phyloP scores from a whole-genome alignment of 2,113 vertebrate genomes.

The Misgurnus mizolepis region DNA sequence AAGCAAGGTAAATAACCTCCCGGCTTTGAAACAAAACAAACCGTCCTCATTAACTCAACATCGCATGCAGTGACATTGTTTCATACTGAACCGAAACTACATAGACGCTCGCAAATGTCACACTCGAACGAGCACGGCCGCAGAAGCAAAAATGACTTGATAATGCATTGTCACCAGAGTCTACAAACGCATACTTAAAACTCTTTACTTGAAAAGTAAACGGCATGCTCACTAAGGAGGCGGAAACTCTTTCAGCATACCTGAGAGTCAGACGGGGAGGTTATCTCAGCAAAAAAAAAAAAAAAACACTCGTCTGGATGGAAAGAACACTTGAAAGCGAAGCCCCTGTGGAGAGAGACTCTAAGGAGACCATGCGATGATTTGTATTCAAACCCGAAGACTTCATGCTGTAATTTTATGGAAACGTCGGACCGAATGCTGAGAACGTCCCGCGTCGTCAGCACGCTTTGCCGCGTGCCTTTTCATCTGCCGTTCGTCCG shows the following conservation, averaged over 20 bases:
- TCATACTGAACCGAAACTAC: slow-evolving; percentile 13
- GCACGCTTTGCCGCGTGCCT: slow-evolving; percentile 41
- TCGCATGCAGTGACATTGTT: slow-evolving; percentile 16
- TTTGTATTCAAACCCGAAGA: slow-evolving; percentile 50
- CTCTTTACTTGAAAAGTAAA: slow-evolving; percentile 30
- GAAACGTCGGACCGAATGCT: slow-evolving; percentile 42
- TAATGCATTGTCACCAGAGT: slow-evolving; percentile 33
- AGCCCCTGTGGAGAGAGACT: slow-evolving; percentile 43
- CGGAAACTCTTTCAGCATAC: slow-evolving; percentile 21
- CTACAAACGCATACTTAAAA: slow-evolving; percentile 31
- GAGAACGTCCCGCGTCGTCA: slow-evolving; percentile 37
- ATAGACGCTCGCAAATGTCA: slow-evolving; percentile 23
- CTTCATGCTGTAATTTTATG: slow-evolving; percentile 46
- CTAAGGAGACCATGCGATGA: slow-evolving; percentile 35
- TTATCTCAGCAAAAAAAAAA: slow-evolving; percentile 26
- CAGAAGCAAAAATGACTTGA: slow-evolving; percentile 27
- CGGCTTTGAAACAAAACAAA: slow-evolving; percentile 27
- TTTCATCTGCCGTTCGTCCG: slow-evolving; percentile 33
- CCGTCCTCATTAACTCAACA: slow-evolving; percentile 34
- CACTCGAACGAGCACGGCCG: slow-evolving; percentile 23
- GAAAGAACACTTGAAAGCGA: slow-evolving; percentile 47
- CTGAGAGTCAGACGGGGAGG: slow-evolving; percentile 35
- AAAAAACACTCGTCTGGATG: not conserved
- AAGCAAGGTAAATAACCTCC: not conserved
- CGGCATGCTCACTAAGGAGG: slow-evolving; percentile 22